Evolutionary conservation across 2,797 vertebrate genomes (phyloP), one percentile per base, ranked within the genome.

Genomic region (Geotrypetes seraphini): DNA sequence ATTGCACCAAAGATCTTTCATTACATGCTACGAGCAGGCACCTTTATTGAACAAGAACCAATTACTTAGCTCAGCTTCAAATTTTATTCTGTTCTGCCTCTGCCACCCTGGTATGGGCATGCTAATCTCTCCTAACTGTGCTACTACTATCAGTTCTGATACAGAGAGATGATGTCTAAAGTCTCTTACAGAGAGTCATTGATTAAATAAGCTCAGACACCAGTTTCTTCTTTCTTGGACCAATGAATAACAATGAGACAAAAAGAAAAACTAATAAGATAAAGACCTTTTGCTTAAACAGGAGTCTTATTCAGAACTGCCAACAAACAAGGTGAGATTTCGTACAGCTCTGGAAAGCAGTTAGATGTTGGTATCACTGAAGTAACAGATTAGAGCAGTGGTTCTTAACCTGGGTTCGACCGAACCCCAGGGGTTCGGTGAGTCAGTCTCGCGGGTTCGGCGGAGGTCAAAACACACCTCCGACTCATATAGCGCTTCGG

Each of bases 11-110:
- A 69, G 62, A 65, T 60, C 71, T 79, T 78, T 79, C 71, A 83
- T 78, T 78, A 77, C 63, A 66, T 51, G 63, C 71, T 79, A 81
- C 66, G 83, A 78, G 86, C 66, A 65, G 70, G 69, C 56, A 65
- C 70, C 76, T 81, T 85, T 87, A 89, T 88, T 84, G 83, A 88
- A 89, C 85, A 87, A 86, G 85, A 92, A 91, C 88, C 88, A 94
- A 92, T 92, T 92, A 92, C 85, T 92, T 92, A 91, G 90, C 78
- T 80, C 52, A 62, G 70, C 77, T 85, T 83, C 83, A 84, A 75
- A 78, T 89, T 87, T 75, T 67, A 73, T 72, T 82, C 70, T 75
- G 63, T 60, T 60, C 73, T 60, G 66, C 43, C 67, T 81, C 67
- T 24, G 79, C 83, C 69, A 85, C 71, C 74, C 81, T 73, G 63